Conservation (phyloP, 2,888 invertebrate genomes). For the Cecidostiba fungosa region DNA sequence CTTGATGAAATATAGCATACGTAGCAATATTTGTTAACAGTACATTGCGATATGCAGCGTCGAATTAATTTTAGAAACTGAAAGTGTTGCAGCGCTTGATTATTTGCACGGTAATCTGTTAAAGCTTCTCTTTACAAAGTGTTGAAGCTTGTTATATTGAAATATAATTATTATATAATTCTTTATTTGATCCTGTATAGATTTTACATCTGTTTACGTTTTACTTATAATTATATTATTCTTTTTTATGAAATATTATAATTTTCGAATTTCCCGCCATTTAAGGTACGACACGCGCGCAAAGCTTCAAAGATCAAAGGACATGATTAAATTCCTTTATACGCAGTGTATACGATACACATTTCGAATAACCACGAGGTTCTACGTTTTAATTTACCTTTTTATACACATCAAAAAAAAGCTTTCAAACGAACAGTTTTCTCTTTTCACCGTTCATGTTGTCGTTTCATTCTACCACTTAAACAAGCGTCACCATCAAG, state of each 20-base stretch:
- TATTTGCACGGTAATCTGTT: background rate
- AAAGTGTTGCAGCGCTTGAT: background rate
- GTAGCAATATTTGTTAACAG: background rate
- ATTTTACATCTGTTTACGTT: too few species aligned
- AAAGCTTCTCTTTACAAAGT: background rate
- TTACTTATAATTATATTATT: too few species aligned
- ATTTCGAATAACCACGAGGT: too few species aligned
- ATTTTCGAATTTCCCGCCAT: too few species aligned
- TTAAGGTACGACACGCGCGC: background rate
- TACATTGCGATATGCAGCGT: background rate
- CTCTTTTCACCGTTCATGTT: background rate
- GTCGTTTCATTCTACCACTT: conserved; percentile 6
- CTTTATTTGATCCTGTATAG: too few species aligned
- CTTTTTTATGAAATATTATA: too few species aligned
- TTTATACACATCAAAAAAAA: too few species aligned
- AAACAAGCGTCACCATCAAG: background rate
- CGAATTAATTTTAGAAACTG: background rate
- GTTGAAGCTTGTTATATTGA: background rate
- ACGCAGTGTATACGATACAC: background rate
- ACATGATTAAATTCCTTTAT: background rate
- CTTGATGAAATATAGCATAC: background rate
- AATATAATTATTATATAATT: too few species aligned
- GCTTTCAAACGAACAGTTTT: too few species aligned
- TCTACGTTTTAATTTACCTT: too few species aligned
- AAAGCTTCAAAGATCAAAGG: too few species aligned